These are phyloP conservation scores for Pavo muticus DNA, from an alignment of 2,113 vertebrate species.

Conservation along the genomic window DNA sequence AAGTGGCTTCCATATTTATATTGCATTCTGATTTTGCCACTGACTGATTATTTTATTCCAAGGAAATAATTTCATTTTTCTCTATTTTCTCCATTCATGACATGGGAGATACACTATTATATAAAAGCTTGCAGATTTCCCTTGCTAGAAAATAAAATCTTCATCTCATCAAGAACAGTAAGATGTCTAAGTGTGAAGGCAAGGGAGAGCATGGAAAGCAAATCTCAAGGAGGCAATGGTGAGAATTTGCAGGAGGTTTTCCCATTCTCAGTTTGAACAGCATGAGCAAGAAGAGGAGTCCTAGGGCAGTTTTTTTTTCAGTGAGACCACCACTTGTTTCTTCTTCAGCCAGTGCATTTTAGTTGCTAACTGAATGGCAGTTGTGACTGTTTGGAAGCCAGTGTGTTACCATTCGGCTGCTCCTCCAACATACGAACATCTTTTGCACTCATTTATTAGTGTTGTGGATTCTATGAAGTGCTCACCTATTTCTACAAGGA, in stretches of 20 bases:
- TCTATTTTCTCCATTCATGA: neutral
- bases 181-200: neutral
- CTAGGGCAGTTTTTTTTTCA: neutral
- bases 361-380: neutral
- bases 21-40: neutral
- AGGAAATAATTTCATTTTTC: neutral
- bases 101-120: neutral
- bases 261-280: neutral
- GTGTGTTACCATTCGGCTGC: neutral
- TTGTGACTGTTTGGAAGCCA: neutral
- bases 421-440: neutral
- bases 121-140: neutral
- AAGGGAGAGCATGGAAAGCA: neutral
- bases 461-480: neutral
- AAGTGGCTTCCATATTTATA: neutral
- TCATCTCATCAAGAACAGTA: neutral
- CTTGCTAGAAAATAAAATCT: neutral
- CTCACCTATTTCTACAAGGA: neutral
- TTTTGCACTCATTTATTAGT: neutral
- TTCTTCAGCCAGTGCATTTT: neutral
- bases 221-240: neutral
- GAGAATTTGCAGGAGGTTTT: neutral
- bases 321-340: neutral
- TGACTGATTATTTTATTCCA: neutral
- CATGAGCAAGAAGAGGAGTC: neutral